Base-by-base conservation (phyloP, 2,113 vertebrate genomes). In the Mormyrus iriodes region DNA sequence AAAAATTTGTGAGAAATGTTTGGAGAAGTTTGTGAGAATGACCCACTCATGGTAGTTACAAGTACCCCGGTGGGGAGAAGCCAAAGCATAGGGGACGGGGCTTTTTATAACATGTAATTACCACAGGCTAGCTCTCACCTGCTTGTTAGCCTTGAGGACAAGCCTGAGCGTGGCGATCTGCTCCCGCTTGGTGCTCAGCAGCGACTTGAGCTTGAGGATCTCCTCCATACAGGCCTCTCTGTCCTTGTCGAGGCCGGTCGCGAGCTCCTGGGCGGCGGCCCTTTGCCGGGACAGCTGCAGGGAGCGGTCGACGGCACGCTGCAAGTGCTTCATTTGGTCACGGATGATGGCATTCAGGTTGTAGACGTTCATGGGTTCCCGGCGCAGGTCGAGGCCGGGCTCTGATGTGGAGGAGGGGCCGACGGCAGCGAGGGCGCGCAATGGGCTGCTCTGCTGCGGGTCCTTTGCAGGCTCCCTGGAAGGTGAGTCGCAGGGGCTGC, bases 281-380 rank as follows among this genome's bases (percentile, higher is more conserved):
- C 98, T 94, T 89, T 99, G 98, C 85, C 96, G 96, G 0, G 98
- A 99, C 88, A 99, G 95, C 93, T 98, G 98, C 91, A 99, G 94
- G 0, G 98, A 99, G 90, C 97, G 96, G 88, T 99, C 98, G 0
- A 99, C 98, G 0, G 98, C 98, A 93, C 97, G 97, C 96, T 99
- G 98, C 88, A 99, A 95, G 90, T 99, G 98, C 93, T 97, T 99
- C 92, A 99, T 97, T 96, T 99, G 98, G 96, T 99, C 98, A 93
- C 97, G 95, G 93, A 99, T 99, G 89, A 99, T 99, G 94, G 97
- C 98, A 19, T 99, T 99, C 91, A 99, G 97, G 96, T 99, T 99
- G 93, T 98, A 98, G 95, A 99, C 98, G 91, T 99, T 99, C 98
- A 99, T 98, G 5, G 98, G 98, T 95, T 99, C 98, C 92, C 97